phyloP scores from a whole-genome alignment of 2,113 vertebrate species.

The Chitala chitala region DNA sequence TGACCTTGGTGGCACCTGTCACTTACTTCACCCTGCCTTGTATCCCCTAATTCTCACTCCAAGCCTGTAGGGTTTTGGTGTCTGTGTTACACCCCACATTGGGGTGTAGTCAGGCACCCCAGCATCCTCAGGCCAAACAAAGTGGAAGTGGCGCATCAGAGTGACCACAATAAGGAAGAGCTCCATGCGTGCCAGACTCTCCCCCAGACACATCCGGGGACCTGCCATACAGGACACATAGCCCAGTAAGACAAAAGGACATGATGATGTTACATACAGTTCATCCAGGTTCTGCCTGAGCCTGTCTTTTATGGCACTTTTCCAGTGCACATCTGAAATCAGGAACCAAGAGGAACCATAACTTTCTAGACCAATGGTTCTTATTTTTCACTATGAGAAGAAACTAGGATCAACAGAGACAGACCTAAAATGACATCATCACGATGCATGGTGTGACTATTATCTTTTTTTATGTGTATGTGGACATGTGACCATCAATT shows the following conservation, averaged over 20 bases:
- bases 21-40: not conserved
- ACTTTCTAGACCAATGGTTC: no score
- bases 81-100: slow-evolving; percentile 33
- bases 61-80: slow-evolving; percentile 41
- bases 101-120: slow-evolving; percentile 39
- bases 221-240: slow-evolving; percentile 28
- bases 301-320: not conserved
- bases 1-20: not conserved
- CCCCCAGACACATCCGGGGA: slow-evolving; percentile 46
- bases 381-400: no score
- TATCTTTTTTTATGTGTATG: no score
- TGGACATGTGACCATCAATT: no score
- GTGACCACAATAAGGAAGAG: slow-evolving; percentile 40
- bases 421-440: no score
- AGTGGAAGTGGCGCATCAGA: slow-evolving; percentile 40
- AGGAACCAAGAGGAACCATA: no score
- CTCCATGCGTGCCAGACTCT: slow-evolving; percentile 48
- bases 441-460: no score
- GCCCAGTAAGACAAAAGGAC: not conserved
- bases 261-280: not conserved
- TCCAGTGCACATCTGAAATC: no score
- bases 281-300: not conserved
- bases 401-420: no score
- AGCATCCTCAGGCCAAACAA: slow-evolving; percentile 44
- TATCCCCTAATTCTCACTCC: slow-evolving; percentile 33